Evolutionary conservation across 2,797 vertebrate genomes (phyloP).

Genomic region (Cyprinodon diabolis): DNA sequence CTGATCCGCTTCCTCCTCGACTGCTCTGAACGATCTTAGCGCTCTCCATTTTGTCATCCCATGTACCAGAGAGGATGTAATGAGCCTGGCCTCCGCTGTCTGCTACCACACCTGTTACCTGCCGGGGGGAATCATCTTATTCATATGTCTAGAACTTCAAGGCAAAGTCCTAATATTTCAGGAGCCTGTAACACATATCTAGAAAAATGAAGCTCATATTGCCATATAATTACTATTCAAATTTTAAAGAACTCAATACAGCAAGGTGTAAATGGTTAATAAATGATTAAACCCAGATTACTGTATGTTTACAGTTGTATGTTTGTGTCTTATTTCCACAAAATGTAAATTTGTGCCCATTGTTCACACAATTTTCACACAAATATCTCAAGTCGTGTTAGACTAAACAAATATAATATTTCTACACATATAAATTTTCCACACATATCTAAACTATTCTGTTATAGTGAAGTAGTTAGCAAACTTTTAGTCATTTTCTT

Average conservation of each 20-base stretch:
- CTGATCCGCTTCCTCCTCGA: slow-evolving; percentile 83
- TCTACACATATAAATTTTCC: too few relatives aligned
- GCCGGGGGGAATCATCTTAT: slow-evolving; percentile 1
- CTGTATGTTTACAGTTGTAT: neutral
- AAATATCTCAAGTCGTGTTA: neutral
- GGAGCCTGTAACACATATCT: neutral
- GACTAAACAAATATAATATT: neutral
- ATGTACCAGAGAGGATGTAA: slow-evolving; percentile 92
- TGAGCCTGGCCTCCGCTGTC: slow-evolving; percentile 88
- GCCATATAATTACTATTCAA: neutral
- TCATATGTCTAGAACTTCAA: neutral
- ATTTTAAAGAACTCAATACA: neutral
- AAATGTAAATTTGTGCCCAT: neutral
- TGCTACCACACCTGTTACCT: slow-evolving; percentile 95
- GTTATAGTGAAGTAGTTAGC: neutral
- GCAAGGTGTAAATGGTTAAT: neutral
- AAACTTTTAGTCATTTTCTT: too few relatives aligned
- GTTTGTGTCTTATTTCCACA: neutral
- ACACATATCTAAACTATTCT: neutral
- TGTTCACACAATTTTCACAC: neutral
- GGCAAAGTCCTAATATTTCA: neutral
- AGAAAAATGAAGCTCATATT: neutral
- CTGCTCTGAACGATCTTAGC: slow-evolving; percentile 86
- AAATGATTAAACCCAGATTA: neutral
- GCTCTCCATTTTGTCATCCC: slow-evolving; percentile 98